Percentiles rank a stretch among this genome's conserved stretches.
Evolutionary conservation across 2,797 vertebrate genomes (phyloP).

Genomic region (Distichodus sexfasciatus): DNA sequence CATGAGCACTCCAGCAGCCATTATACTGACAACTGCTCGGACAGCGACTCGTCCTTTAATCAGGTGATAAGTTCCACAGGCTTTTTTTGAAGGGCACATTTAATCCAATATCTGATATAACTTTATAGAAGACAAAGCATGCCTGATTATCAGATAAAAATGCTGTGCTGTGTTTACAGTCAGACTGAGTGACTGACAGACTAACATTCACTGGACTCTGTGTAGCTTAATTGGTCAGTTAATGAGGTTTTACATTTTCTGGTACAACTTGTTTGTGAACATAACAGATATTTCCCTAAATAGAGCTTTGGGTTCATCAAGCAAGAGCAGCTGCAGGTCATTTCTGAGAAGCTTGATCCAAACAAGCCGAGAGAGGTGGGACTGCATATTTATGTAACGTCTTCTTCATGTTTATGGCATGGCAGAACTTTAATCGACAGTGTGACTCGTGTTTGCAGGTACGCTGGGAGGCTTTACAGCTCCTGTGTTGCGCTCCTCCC

Average conservation of each 20-base stretch:
- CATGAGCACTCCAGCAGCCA: constrained; percentile 70
- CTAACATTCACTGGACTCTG: too few relatives aligned
- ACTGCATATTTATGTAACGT: background rate
- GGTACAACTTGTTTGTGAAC: background rate
- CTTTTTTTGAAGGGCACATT: background rate
- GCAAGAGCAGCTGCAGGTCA: constrained; percentile 90
- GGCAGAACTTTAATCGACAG: background rate
- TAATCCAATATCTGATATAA: too few relatives aligned
- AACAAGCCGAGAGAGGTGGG: constrained; percentile 85
- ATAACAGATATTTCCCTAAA: constrained; percentile 47
- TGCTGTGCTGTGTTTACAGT: too few relatives aligned
- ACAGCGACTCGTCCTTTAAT: constrained; percentile 93
- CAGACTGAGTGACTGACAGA: too few relatives aligned
- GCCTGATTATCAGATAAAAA: too few relatives aligned
- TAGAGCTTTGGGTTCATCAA: constrained; percentile 93
- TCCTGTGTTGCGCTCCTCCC: constrained; percentile 81
- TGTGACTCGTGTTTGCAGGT: constrained; percentile 68
- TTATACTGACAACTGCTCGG: constrained; percentile 88
- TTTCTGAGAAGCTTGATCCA: constrained; percentile 86
- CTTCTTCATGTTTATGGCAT: background rate
- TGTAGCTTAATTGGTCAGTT: too few relatives aligned
- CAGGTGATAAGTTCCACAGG: constrained; percentile 72
- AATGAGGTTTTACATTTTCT: too few relatives aligned
- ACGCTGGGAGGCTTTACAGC: constrained; percentile 85
- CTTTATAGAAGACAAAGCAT: too few relatives aligned